Evolutionary conservation across 2,113 vertebrate species (phyloP), one percentile per base, ranked within the genome.

Genomic region (Corythaeola cristata): DNA sequence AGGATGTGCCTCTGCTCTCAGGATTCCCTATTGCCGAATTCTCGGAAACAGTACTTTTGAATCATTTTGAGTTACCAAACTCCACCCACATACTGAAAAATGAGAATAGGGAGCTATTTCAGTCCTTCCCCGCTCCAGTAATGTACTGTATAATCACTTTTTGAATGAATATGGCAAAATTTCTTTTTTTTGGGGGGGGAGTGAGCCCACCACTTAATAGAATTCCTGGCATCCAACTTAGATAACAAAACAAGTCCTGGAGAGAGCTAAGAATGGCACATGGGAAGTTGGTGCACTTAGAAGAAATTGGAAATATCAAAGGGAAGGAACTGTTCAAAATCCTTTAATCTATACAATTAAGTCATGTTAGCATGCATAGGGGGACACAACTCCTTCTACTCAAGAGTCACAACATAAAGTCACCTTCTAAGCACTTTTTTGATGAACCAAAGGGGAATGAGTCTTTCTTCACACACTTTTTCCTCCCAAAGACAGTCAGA

Each of bases 101-200:
- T 32, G 11, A 93, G 32, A 28, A 32, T 37, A 64, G 80, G 47
- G 26, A 83, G 32, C 27, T 64, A 58, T 56, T 78, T 74, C 27
- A 44, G 30, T 71, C 28, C 33, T 88, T 88, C 12, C 9, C 11
- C 41, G 50, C 8, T 49, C 22, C 64, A 81, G 30, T 64, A 89
- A 89, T n/a, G 19, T 26, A 47, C 9, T 20, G 13, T 35, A 35
- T 44, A 90, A 62, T 35, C 23, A 64, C 20, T 66, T 86, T 62
- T 69, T 33, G 6, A 79, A 75, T 81, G 80, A 68, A 64, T 33
- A 41, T 4, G 45, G 74, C 20, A 58, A 32, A 18, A n/a, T 74
- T 12, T 66, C 1, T 33, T 53, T 66, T 20, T 9, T 0, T 6
- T 18, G 5, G 8, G 7, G 8, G 8, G n/a, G 17, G n/a, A n/a